Evolutionary conservation across 1,140 invertebrate species (phyloP).

Genomic region (Leptinotarsa lineolata): DNA sequence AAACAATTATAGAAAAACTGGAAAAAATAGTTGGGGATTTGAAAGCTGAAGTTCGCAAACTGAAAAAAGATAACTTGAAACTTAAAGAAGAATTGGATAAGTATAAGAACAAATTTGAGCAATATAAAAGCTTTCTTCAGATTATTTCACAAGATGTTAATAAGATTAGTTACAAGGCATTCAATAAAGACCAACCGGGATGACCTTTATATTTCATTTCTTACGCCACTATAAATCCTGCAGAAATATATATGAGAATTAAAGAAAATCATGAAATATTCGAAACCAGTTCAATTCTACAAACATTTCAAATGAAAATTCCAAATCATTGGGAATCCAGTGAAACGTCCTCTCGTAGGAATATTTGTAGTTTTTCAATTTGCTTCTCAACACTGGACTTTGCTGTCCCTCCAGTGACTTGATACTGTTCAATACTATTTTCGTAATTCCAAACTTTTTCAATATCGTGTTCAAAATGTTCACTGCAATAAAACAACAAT

Average conservation of each 20-base stretch:
- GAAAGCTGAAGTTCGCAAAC: constrained; percentile 51
- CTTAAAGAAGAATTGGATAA: constrained; percentile 58
- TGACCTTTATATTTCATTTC: too few relatives aligned
- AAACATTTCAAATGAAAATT: too few relatives aligned
- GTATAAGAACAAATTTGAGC: constrained; percentile 46
- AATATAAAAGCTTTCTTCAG: constrained; percentile 41
- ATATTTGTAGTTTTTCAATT: constrained; percentile 42
- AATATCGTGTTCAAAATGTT: constrained; percentile 59
- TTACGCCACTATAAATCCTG: too few relatives aligned
- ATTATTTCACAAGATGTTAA: constrained; percentile 41
- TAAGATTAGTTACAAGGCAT: constrained; percentile 34
- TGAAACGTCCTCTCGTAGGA: constrained; percentile 20
- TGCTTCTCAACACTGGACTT: constrained; percentile 50
- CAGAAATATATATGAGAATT: too few relatives aligned
- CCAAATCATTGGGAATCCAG: too few relatives aligned
- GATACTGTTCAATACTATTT: constrained; percentile 65
- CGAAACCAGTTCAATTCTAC: too few relatives aligned
- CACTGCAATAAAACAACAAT: constrained; percentile 41
- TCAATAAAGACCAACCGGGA: not conserved
- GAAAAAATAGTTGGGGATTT: constrained; percentile 55
- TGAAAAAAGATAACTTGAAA: constrained; percentile 59
- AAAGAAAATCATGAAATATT: too few relatives aligned
- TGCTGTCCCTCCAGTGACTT: constrained; percentile 60
- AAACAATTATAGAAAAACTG: constrained; percentile 51
- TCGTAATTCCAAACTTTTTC: constrained; percentile 62